Base-by-base conservation (phyloP, 2,888 invertebrate genomes). In the Nemotelus pantherinus region DNA sequence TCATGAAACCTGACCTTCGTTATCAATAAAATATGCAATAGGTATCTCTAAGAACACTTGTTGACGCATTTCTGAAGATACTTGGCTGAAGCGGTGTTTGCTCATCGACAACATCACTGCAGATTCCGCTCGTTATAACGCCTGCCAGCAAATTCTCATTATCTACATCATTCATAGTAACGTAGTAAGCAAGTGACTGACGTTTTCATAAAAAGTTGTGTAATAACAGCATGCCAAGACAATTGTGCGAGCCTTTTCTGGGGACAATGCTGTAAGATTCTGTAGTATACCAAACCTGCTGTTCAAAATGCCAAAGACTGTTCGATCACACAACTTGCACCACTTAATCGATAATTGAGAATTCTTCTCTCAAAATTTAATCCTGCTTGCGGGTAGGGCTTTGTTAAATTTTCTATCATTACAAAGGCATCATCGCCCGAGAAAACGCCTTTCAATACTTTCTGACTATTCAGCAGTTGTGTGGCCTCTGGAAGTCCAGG, bases 211-310 rank as follows among this genome's bases (percentile, higher is more conserved):
- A 3, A 41, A n/a, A 48, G n/a, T 5, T 67, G 45, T 67, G 67
- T 74, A 82, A 50, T 79, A 79, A 77, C 81, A 80, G 60, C 82
- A 81, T n/a, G 81, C 80, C 10, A 75, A 55, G 80, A 45, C 65
- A 58, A 25, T 25, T 25, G 25, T 25, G 25, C 25, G 25, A 25
- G 25, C 25, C 25, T 25, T 25, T 25, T 25, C 25, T 25, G 25
- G 25, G 25, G 25, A 25, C 0, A 25, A 25, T 79, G 80, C 68
- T 82, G 81, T 25, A 25, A 25, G 25, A 1, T 25, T 25, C 25
- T 25, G 25, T 43, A 83, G 80, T 75, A 84, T 79, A 72, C 82
- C 58, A 80, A 84, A 84, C 78, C 83, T 78, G 6, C 77, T 77
- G 60, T 80, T 76, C 65, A 83, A 77, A 44, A 84, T 83, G 7